Evolutionary conservation across 2,113 vertebrate genomes (phyloP), one percentile per base, ranked within the genome.

Genomic region (Dunckerocampus dactyliophorus): DNA sequence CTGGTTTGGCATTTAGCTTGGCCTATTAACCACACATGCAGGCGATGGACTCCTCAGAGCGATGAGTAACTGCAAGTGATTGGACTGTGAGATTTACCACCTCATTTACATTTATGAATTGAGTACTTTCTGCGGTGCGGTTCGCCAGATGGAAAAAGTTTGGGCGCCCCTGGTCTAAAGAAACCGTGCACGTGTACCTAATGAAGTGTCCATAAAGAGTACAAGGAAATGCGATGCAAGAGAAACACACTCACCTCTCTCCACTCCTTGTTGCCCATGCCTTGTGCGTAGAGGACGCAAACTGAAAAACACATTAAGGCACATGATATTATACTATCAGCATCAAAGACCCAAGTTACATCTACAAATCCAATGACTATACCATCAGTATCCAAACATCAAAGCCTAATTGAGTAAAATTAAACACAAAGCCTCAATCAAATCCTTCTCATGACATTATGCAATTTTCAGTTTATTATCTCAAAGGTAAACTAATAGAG

Each of bases 271-370:
- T 93, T 99, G 83, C 95, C 95, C 82, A 97, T 90, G 75, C 90
- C 95, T 93, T 99, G 95, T 13, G 91, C 90, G 86, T 99, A 99
- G 75, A 99, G 93, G 77, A 98, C 97, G 85, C 97, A 99, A 80
- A 99, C 97, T 99, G 92, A 37, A 47, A 34, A 74, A 69, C 10
- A 73, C 0, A 48, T 8, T 1, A 13, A 15, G 11, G n/a, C 31
- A 43, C 37, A 21, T 9, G 8, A 21, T 24, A 21, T 56, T 8
- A 56, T 42, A 43, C 5, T 43, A 14, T 43, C 8, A 53, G 34
- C 15, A 53, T 53, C 37, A 56, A 56, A 56, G 31, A 20, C 14
- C 37, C 31, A 19, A 39, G 51, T 53, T 53, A 15, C 39, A 28
- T 48, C n/a, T 21, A 3, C n/a, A 48, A 11, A 48, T 19, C 47